These are phyloP conservation scores for Lochmaea crataegi DNA, from an alignment of 2,888 invertebrate genomes.

Conservation along the genomic window DNA sequence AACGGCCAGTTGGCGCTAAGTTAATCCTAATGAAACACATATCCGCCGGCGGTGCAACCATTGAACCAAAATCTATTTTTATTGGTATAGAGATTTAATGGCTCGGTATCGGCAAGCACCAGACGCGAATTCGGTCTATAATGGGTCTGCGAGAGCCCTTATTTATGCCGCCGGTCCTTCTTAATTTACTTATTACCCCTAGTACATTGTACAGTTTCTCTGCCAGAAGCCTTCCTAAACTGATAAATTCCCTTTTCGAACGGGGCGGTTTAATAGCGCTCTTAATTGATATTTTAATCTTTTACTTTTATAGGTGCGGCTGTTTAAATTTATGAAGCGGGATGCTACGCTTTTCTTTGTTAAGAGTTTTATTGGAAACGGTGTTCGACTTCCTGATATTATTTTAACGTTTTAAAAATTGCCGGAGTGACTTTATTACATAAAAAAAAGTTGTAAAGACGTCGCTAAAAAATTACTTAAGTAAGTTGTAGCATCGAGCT, in stretches of 20 bases:
- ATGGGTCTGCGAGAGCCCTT: conserved; percentile 46
- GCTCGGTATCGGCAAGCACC: conserved; percentile 54
- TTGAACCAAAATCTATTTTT: conserved; percentile 51
- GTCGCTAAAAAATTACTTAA: too few species aligned
- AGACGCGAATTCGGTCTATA: conserved; percentile 52
- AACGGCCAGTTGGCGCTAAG: neutral
- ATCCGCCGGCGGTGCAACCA: conserved; percentile 8
- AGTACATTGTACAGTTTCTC: conserved; percentile 44
- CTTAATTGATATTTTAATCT: conserved; percentile 49
- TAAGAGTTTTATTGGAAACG: conserved; percentile 21
- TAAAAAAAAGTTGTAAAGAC: conserved; percentile 13
- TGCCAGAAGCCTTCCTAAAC: conserved; percentile 44
- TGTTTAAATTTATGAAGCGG: conserved; percentile 34
- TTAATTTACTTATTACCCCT: conserved; percentile 52
- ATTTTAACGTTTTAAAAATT: neutral
- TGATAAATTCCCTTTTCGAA: conserved; percentile 43
- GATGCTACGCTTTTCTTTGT: conserved; percentile 25
- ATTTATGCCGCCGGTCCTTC: conserved; percentile 52
- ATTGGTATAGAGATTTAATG: conserved; percentile 55
- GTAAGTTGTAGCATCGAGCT: too few species aligned
- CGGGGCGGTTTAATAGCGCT: conserved; percentile 24
- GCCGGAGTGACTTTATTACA: neutral
- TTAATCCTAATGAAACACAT: conserved; percentile 28
- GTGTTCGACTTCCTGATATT: neutral
- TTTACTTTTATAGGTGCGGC: conserved; percentile 38